Percentiles rank a stretch among this genome's conserved stretches.
phyloP scores from a whole-genome alignment of 2,797 vertebrate species.

The Parambassis ranga region DNA sequence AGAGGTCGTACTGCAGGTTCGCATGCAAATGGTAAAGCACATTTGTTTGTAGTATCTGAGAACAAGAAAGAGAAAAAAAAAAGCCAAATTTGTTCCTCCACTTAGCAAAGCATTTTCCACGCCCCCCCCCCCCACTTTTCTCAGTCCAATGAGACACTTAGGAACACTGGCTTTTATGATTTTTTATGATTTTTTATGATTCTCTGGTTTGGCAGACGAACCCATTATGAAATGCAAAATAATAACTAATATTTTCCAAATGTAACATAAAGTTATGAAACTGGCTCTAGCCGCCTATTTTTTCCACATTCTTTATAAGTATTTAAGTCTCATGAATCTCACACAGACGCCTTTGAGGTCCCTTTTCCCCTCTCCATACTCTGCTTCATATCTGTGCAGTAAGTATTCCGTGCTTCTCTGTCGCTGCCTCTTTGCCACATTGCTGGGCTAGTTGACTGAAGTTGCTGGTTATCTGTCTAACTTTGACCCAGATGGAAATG shows the following conservation, averaged over 20 bases:
- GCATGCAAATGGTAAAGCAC: slow-evolving; percentile 31
- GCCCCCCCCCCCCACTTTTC: too few species aligned
- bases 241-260: slow-evolving; percentile 85
- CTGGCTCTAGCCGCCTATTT: slow-evolving; percentile 43
- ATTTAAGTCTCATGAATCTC: slow-evolving; percentile 60
- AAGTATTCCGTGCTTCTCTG: slow-evolving; percentile 8
- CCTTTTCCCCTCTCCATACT: background rate
- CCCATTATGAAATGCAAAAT: slow-evolving; percentile 80
- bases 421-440: slow-evolving; percentile 21
- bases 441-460: slow-evolving; percentile 66
- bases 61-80: slow-evolving; percentile 40
- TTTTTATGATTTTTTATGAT: slow-evolving; percentile 75
- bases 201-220: slow-evolving; percentile 67
- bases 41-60: slow-evolving; percentile 46
- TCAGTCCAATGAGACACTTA: slow-evolving; percentile 63
- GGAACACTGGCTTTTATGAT: slow-evolving; percentile 75
- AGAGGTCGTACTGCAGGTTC: slow-evolving; percentile 36
- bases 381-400: slow-evolving; percentile 7
- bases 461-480: slow-evolving; percentile 78
- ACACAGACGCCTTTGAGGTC: slow-evolving; percentile 64
- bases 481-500: slow-evolving; percentile 85
- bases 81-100: slow-evolving; percentile 59
- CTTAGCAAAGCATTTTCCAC: slow-evolving; percentile 57
- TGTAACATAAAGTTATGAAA: slow-evolving; percentile 75
- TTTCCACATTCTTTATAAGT: slow-evolving; percentile 59